phyloP scores from a whole-genome alignment of 2,888 invertebrate species.

The Amblyjoppa proteus region DNA sequence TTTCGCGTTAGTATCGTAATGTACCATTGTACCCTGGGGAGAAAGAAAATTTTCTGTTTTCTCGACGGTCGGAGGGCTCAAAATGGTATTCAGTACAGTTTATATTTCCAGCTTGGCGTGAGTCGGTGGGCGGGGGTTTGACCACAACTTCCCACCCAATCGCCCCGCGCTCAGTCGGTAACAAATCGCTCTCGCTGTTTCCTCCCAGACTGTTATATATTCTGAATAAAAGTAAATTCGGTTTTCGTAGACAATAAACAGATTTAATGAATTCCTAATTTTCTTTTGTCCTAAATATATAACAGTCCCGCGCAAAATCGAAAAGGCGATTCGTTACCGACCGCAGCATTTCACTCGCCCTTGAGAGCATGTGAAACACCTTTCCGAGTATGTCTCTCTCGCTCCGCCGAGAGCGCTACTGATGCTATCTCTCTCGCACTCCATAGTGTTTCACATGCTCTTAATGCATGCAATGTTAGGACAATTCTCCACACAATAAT shows the following conservation, averaged over 20 bases:
- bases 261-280: background rate
- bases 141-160: background rate
- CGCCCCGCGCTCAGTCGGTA: background rate
- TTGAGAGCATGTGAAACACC: too few species aligned
- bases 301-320: background rate
- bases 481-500: background rate
- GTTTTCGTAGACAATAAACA: background rate
- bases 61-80: too few species aligned
- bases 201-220: background rate
- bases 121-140: too few species aligned
- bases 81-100: too few species aligned
- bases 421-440: too few species aligned
- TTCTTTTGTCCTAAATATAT: background rate
- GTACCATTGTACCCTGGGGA: too few species aligned
- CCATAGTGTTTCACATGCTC: too few species aligned
- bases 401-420: too few species aligned
- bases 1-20: too few species aligned
- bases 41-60: too few species aligned
- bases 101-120: too few species aligned
- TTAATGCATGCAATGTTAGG: background rate
- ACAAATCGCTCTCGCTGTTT: background rate
- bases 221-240: background rate
- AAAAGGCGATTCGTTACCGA: background rate
- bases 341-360: background rate
- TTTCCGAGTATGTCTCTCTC: too few species aligned